phyloP scores from a whole-genome alignment of 2,888 invertebrate genomes.

The Vannuccia rotundouncinata region DNA sequence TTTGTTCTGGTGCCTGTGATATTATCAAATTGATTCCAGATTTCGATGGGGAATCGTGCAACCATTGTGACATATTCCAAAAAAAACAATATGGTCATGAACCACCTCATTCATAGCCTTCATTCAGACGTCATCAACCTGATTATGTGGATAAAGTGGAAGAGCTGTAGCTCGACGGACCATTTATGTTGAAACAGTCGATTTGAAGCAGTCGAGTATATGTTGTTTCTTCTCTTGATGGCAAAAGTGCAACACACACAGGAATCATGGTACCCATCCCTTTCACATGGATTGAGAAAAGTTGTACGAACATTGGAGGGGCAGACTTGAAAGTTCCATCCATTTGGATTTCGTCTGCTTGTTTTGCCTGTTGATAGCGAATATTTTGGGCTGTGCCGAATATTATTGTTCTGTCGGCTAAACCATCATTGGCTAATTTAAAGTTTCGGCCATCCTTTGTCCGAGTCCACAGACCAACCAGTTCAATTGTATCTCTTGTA shows the following conservation, averaged over 20 bases:
- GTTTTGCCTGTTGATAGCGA: background rate
- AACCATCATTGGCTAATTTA: background rate
- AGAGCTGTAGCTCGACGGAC: background rate
- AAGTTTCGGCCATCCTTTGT: constrained; percentile 4
- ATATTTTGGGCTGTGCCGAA: constrained; percentile 14
- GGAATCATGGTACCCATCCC: background rate
- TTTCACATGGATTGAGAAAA: constrained; percentile 14
- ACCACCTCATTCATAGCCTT: background rate
- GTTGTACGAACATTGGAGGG: background rate
- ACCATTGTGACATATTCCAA: no score
- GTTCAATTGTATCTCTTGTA: constrained; percentile 16
- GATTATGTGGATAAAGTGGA: background rate
- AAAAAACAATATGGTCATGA: no score
- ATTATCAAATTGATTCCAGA: no score
- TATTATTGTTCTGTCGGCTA: constrained; percentile 16
- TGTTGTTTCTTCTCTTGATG: background rate
- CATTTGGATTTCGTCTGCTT: constrained; percentile 11
- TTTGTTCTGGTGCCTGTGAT: no score
- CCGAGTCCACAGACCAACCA: constrained; percentile 5
- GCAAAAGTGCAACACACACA: constrained; percentile 23
- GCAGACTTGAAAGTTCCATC: background rate
- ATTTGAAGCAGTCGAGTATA: constrained; percentile 4
- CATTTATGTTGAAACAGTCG: background rate
- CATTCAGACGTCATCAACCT: background rate
- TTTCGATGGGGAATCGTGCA: no score